A percentile compares a stretch with the other conserved stretches of the same genome.
Conservation (phyloP, 2,797 vertebrate genomes). For the Nasua narica region DNA sequence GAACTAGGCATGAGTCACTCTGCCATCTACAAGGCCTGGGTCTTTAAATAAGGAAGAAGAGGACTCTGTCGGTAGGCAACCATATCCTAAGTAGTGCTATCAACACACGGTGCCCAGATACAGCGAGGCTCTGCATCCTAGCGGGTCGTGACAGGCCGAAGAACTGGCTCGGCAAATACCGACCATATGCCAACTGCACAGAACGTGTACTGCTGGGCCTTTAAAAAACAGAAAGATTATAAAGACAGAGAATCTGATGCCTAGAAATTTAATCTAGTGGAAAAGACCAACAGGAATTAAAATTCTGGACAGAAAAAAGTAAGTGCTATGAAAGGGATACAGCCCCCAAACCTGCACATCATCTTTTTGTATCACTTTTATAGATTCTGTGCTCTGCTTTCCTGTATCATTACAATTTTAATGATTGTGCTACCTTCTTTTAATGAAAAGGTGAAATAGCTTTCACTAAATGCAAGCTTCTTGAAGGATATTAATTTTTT, state of each 20-base stretch:
- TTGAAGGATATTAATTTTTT: background rate
- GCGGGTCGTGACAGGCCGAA: background rate
- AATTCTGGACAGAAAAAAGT: background rate
- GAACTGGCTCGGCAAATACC: background rate
- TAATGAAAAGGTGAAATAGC: background rate
- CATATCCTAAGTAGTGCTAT: fast-evolving
- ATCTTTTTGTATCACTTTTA: background rate
- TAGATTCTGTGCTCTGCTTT: background rate
- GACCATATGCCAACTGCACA: background rate
- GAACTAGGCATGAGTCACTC: background rate
- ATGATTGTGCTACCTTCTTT: background rate
- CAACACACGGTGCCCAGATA: background rate
- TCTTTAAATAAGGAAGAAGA: background rate
- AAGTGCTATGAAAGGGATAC: background rate
- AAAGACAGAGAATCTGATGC: background rate
- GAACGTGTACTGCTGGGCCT: background rate
- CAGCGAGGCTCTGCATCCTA: background rate
- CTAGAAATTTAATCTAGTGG: background rate
- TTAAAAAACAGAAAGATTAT: background rate
- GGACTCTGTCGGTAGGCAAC: background rate
- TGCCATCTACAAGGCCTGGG: background rate
- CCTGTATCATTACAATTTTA: background rate
- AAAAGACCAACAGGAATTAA: background rate
- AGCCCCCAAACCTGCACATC: background rate
- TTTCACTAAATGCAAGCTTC: background rate